These are phyloP conservation scores for Pyrochroa serraticornis DNA, from an alignment of 2,888 invertebrate genomes.

Conservation along the genomic window DNA sequence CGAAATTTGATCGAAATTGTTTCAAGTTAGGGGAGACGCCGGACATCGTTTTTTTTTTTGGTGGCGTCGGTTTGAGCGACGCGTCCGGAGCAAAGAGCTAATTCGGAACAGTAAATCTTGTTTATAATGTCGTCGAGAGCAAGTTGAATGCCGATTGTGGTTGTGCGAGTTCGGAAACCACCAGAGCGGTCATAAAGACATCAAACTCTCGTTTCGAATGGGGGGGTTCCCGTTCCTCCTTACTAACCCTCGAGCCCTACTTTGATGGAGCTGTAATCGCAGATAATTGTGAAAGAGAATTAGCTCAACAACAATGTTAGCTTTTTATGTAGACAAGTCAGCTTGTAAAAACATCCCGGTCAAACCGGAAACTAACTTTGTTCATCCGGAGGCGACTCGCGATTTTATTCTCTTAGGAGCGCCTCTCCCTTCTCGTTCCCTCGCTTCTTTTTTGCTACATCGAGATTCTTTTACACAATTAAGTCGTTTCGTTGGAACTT, in stretches of 20 bases:
- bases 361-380: constrained; percentile 57
- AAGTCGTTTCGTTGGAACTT: not conserved
- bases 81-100: constrained; percentile 12
- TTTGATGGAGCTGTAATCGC: constrained; percentile 58
- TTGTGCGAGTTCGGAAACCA: constrained; percentile 42
- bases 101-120: constrained; percentile 36
- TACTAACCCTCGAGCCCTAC: constrained; percentile 31
- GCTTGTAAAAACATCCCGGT: constrained; percentile 52
- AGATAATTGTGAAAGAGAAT: constrained; percentile 56
- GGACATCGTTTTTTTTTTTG: too few species aligned
- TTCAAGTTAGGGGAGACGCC: too few species aligned
- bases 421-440: not conserved
- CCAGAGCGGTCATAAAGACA: constrained; percentile 50
- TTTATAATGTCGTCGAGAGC: constrained; percentile 36
- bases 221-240: constrained; percentile 16
- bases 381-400: constrained; percentile 50
- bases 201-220: constrained; percentile 46
- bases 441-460: not conserved
- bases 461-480: not conserved
- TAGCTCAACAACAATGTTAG: constrained; percentile 56
- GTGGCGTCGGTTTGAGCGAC: too few species aligned
- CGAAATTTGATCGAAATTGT: too few species aligned
- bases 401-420: constrained; percentile 45
- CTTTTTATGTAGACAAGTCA: constrained; percentile 53
- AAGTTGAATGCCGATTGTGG: constrained; percentile 24